phyloP scores from a whole-genome alignment of 2,888 invertebrate genomes.

The Agriopis leucophaearia region DNA sequence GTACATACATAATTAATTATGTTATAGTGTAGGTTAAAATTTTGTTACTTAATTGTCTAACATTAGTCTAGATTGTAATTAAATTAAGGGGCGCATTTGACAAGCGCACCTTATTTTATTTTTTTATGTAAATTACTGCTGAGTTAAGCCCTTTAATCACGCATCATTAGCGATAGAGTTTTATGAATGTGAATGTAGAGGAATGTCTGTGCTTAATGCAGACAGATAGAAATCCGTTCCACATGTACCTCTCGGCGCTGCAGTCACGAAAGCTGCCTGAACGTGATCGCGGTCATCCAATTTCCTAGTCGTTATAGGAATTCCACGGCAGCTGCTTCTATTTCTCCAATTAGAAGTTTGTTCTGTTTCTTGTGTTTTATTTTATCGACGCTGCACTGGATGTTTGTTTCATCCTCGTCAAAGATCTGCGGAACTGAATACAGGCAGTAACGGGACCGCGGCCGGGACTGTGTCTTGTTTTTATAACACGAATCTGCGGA shows the following conservation, averaged over 20 bases:
- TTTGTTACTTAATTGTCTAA: too few species aligned
- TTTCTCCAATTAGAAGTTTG: slow-evolving; percentile 50
- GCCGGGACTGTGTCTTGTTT: slow-evolving; percentile 52
- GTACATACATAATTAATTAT: too few species aligned
- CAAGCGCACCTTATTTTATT: too few species aligned
- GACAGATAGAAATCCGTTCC: slow-evolving; percentile 27
- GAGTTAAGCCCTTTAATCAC: too few species aligned
- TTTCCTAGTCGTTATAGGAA: slow-evolving; percentile 53
- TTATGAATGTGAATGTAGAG: slow-evolving; percentile 4
- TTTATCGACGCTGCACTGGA: slow-evolving; percentile 32
- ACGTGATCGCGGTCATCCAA: slow-evolving; percentile 66
- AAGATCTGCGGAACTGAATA: slow-evolving; percentile 42
- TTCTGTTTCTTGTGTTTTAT: slow-evolving; percentile 37
- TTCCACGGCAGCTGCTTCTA: slow-evolving; percentile 50
- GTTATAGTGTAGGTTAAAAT: too few species aligned
- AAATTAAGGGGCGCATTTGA: too few species aligned
- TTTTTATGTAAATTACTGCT: too few species aligned
- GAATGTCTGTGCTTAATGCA: slow-evolving; percentile 20
- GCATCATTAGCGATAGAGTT: too few species aligned
- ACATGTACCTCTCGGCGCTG: slow-evolving; percentile 41
- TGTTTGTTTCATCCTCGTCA: slow-evolving; percentile 43
- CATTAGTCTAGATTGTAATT: too few species aligned
- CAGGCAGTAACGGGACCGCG: slow-evolving; percentile 61
- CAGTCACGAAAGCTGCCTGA: slow-evolving; percentile 57
- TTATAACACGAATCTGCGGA: slow-evolving; percentile 41